Evolutionary conservation across 2,797 vertebrate genomes (phyloP).

Genomic region (Microhierax caerulescens): DNA sequence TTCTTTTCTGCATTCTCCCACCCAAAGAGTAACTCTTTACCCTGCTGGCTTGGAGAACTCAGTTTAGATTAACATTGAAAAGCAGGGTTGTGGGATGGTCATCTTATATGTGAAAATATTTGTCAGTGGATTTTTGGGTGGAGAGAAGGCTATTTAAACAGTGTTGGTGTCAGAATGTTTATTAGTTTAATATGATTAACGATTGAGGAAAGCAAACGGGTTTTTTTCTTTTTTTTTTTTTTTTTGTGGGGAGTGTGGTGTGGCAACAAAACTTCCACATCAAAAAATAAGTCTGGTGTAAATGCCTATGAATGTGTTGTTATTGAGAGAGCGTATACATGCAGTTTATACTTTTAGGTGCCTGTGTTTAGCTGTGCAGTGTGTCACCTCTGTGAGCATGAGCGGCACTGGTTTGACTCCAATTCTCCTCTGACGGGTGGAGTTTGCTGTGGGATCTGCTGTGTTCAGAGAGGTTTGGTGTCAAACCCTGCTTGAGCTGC

Average conservation of each 20-base stretch:
- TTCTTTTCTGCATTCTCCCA: neutral
- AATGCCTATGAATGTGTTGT: neutral
- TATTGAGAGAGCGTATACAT: neutral
- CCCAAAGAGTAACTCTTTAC: neutral
- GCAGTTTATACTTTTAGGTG: neutral
- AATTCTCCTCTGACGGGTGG: neutral
- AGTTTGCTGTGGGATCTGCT: neutral
- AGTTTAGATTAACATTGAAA: neutral
- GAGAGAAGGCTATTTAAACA: conserved; percentile 17
- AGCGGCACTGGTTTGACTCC: neutral
- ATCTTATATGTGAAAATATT: neutral
- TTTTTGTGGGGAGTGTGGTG: rapidly evolving
- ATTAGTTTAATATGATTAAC: conserved; percentile 8
- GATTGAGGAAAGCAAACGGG: neutral
- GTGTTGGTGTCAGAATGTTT: neutral
- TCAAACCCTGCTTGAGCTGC: neutral
- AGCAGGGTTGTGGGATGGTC: neutral
- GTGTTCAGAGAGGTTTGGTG: neutral
- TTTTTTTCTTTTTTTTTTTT: neutral
- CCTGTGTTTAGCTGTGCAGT: neutral
- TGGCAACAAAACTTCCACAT: neutral
- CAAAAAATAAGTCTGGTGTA: neutral
- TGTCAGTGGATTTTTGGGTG: conserved; percentile 31
- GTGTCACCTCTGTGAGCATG: rapidly evolving
- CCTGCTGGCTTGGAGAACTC: neutral